phyloP scores from a whole-genome alignment of 2,113 vertebrate species.

The Crypturellus undulatus region DNA sequence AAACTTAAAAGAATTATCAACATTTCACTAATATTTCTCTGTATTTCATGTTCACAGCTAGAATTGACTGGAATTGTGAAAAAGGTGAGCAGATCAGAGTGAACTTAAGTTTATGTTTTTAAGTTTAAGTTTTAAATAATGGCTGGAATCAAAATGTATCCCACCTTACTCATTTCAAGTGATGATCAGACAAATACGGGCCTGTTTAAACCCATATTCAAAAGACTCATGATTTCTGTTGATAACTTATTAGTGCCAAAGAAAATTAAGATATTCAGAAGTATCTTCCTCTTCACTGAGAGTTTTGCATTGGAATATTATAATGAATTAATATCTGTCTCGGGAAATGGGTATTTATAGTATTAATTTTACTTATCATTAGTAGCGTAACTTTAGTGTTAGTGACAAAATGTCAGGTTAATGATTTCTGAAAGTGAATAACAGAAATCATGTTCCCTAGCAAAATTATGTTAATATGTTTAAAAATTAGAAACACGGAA shows the following conservation, averaged over 20 bases:
- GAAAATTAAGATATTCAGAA: neutral
- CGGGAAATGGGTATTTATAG: neutral
- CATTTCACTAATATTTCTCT: neutral
- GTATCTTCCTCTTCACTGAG: neutral
- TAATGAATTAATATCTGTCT: neutral
- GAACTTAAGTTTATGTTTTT: neutral
- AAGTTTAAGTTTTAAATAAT: neutral
- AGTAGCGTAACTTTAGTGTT: neutral
- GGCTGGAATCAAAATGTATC: neutral
- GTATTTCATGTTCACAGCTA: neutral
- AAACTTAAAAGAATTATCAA: neutral
- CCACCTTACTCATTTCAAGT: slow-evolving; percentile 12
- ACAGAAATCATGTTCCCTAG: neutral
- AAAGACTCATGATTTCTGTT: neutral
- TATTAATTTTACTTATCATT: neutral
- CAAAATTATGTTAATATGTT: neutral
- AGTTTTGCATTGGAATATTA: neutral
- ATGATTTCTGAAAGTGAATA: neutral
- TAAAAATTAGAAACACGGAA: neutral
- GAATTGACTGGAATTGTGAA: neutral
- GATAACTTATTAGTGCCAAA: neutral
- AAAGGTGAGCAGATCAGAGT: neutral
- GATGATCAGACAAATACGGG: neutral
- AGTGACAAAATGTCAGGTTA: neutral
- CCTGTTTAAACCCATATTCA: neutral